Conservation (phyloP, 2,797 vertebrate species). For the Novumbra hubbsi region DNA sequence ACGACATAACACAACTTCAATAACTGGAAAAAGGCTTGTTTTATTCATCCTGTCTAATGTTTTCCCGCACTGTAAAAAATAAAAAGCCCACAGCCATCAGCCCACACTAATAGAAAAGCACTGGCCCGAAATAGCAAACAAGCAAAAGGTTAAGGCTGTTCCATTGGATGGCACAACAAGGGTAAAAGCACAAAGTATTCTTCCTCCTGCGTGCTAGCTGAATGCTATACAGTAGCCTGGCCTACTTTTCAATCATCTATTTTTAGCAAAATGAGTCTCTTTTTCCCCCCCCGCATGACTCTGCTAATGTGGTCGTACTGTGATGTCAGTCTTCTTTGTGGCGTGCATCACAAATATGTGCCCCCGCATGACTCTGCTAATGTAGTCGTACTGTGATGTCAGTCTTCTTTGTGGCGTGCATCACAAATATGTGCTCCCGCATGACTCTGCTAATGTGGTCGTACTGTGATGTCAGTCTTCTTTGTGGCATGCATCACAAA, state of each 20-base stretch:
- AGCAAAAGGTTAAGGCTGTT: slow-evolving; percentile 9
- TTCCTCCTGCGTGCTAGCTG: slow-evolving; percentile 5
- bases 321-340: slow-evolving; percentile 11
- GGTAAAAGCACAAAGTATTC: not conserved
- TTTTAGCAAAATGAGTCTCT: slow-evolving; percentile 12
- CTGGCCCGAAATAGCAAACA: slow-evolving; percentile 7
- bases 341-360: too few relatives aligned
- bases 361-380: slow-evolving; percentile 8
- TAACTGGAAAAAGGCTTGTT: not conserved
- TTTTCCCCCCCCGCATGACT: not conserved
- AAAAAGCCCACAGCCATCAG: not conserved
- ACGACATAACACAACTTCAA: not conserved
- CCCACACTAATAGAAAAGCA: slow-evolving; percentile 5
- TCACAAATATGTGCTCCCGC: too few relatives aligned
- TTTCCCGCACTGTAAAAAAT: not conserved
- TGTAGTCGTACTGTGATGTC: slow-evolving; percentile 8
- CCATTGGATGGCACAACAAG: not conserved
- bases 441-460: not conserved
- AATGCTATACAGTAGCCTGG: slow-evolving; percentile 3
- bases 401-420: too few relatives aligned
- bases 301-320: slow-evolving; percentile 4
- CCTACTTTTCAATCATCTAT: slow-evolving; percentile 19
- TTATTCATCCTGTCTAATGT: not conserved
- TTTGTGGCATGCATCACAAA: too few relatives aligned
- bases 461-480: not conserved